Conservation (phyloP, 2,797 vertebrate species). For the Rhinogobio ventralis region DNA sequence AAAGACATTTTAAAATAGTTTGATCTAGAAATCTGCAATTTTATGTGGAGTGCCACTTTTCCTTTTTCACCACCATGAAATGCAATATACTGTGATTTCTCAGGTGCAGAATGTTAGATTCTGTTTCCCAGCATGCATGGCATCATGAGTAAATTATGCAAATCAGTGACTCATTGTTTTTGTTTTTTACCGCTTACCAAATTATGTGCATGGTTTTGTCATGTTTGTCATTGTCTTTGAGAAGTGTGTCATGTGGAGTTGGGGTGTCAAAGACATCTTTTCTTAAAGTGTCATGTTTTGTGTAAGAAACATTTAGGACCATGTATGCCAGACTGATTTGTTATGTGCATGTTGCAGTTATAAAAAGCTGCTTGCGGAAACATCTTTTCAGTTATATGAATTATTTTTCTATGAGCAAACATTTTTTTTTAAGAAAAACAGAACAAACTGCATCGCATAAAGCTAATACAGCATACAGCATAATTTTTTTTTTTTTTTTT, state of each 20-base stretch:
- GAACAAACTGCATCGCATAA: background rate
- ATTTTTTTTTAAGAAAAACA: background rate
- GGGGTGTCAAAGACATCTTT: background rate
- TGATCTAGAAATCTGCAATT: background rate
- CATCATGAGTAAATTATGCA: constrained; percentile 21
- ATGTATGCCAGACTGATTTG: background rate
- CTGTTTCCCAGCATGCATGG: background rate
- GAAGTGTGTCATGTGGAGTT: constrained; percentile 4
- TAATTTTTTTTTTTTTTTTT: no score
- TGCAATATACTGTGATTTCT: background rate
- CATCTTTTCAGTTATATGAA: constrained; percentile 10
- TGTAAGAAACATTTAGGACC: background rate
- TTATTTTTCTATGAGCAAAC: background rate
- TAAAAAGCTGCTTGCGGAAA: background rate
- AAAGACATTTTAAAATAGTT: background rate
- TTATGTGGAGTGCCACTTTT: background rate
- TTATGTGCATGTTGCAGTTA: background rate
- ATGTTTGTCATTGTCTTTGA: constrained; percentile 1
- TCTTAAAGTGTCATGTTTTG: constrained; percentile 14
- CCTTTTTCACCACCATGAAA: background rate
- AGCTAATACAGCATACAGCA: background rate
- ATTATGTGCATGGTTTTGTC: constrained; percentile 10
- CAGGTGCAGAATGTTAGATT: background rate
- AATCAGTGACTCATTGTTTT: constrained; percentile 9
- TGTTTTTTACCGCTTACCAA: constrained; percentile 8